These are phyloP conservation scores for Mimumesa dahlbomi DNA, from an alignment of 2,888 invertebrate species.

Conservation along the genomic window DNA sequence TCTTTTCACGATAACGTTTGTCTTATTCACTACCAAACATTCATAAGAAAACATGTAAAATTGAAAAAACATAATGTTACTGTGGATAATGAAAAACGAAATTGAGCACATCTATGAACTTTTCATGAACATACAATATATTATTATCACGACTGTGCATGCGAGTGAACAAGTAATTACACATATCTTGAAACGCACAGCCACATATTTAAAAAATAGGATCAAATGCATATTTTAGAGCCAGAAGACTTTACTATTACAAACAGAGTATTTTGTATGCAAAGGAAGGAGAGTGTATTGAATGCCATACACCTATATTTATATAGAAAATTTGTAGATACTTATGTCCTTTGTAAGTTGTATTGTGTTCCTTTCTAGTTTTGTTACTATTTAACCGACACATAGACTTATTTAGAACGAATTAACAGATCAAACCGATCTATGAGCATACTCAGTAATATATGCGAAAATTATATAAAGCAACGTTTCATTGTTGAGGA, in stretches of 20 bases:
- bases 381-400: conserved; percentile 1
- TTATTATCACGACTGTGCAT: conserved; percentile 6
- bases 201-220: neutral
- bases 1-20: conserved; percentile 35
- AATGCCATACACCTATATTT: conserved; percentile 16
- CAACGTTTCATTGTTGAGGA: neutral
- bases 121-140: neutral
- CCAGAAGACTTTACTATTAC: conserved; percentile 1
- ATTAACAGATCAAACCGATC: neutral
- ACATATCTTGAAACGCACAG: conserved; percentile 36
- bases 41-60: neutral
- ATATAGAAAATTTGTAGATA: neutral
- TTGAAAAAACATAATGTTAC: neutral
- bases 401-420: too few relatives aligned
- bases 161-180: neutral
- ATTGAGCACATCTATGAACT: neutral
- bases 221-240: neutral
- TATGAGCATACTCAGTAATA: neutral
- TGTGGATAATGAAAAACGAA: neutral
- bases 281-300: conserved; percentile 16
- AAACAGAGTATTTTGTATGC: conserved; percentile 17
- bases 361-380: conserved; percentile 32
- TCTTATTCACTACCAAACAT: conserved; percentile 6
- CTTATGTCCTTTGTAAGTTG: neutral
- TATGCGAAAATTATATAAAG: neutral